These are phyloP conservation scores for Eira barbara DNA, from an alignment of 2,113 vertebrate genomes.

Conservation along the genomic window DNA sequence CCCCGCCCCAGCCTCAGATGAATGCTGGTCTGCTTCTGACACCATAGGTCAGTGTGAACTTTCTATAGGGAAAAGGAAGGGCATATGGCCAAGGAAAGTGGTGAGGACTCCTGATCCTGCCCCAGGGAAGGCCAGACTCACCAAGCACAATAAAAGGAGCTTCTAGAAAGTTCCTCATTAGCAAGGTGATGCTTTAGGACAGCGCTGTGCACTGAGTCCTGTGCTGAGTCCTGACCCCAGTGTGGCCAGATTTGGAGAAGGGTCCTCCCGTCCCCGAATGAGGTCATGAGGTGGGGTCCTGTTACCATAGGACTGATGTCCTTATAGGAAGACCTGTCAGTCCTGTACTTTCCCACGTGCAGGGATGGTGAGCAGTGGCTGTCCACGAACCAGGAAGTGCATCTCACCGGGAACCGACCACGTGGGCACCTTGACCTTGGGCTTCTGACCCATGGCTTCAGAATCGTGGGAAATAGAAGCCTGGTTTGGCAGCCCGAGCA, in stretches of 20 bases:
- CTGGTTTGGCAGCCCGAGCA: no score
- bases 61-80: not conserved
- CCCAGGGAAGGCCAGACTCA: not conserved
- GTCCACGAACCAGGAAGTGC: rapidly evolving
- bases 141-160: not conserved
- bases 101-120: not conserved
- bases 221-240: not conserved
- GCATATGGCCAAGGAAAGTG: rapidly evolving
- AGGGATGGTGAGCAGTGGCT: not conserved
- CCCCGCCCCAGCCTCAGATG: not conserved
- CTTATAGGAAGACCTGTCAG: not conserved
- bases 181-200: not conserved
- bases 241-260: not conserved
- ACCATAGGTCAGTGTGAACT: not conserved
- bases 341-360: not conserved
- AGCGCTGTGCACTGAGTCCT: not conserved
- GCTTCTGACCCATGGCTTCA: not conserved
- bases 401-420: rapidly evolving
- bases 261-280: not conserved
- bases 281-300: not conserved
- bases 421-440: not conserved
- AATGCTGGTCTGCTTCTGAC: not conserved
- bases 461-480: not conserved
- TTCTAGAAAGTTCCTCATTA: not conserved
- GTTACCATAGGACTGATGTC: not conserved